Conservation (phyloP, 1,140 invertebrate genomes). For the Ips typographus region DNA sequence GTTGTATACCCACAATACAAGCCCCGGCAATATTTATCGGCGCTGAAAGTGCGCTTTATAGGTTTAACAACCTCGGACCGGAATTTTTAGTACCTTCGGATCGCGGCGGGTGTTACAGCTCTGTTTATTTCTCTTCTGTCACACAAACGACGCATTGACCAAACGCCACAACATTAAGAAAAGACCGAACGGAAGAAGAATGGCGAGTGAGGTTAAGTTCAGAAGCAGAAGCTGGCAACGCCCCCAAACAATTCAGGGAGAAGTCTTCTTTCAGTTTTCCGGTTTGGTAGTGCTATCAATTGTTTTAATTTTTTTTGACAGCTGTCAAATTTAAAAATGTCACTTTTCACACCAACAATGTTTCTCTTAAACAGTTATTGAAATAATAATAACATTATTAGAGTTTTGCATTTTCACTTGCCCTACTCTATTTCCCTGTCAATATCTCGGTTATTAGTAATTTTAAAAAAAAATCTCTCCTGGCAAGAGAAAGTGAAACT, state of each 20-base stretch:
- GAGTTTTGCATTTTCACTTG: no score
- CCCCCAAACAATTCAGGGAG: no score
- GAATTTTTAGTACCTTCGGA: constrained; percentile 28
- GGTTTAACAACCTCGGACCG: constrained; percentile 30
- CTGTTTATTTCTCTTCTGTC: constrained; percentile 30
- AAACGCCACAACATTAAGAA: neutral
- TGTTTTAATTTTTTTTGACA: neutral
- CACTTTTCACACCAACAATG: neutral
- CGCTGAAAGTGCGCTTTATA: constrained; percentile 26
- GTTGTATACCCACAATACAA: constrained; percentile 9
- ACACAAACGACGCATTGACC: neutral
- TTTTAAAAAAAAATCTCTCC: no score
- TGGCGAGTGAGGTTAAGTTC: no score
- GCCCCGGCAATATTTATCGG: constrained; percentile 18
- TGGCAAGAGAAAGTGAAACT: no score
- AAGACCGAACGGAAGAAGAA: neutral
- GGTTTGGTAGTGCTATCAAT: neutral
- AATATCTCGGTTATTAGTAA: no score
- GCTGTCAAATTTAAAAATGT: neutral
- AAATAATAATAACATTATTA: no score
- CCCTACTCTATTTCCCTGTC: no score
- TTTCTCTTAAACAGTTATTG: no score
- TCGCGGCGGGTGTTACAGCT: constrained; percentile 26
- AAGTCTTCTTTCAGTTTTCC: no score
- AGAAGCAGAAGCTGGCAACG: no score